phyloP scores from a whole-genome alignment of 2,888 invertebrate genomes.

The Pseudoips prasinana region DNA sequence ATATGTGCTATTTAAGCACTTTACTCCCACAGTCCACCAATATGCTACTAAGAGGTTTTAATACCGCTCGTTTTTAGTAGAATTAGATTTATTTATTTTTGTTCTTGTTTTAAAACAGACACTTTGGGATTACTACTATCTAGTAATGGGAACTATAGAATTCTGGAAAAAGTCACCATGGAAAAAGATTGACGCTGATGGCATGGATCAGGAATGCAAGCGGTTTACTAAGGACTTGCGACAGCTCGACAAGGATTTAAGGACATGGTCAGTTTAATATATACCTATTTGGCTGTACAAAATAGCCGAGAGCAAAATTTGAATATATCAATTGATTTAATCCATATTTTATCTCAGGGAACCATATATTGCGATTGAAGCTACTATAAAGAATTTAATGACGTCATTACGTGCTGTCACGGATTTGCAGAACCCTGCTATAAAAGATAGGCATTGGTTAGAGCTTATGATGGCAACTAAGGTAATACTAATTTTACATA shows the following conservation, averaged over 20 bases:
- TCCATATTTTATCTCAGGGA: slow-evolving; percentile 83
- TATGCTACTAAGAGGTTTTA: too few relatives aligned
- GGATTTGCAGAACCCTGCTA: slow-evolving; percentile 96
- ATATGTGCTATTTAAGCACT: too few relatives aligned
- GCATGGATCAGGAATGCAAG: slow-evolving; percentile 97
- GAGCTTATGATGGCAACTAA: slow-evolving; percentile 96
- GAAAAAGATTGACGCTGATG: slow-evolving; percentile 96
- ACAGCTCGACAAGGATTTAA: slow-evolving; percentile 90
- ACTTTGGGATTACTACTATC: slow-evolving; percentile 94
- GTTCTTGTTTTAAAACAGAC: too few relatives aligned
- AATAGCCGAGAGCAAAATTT: too few relatives aligned
- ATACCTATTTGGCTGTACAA: too few relatives aligned
- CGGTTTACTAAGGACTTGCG: slow-evolving; percentile 93
- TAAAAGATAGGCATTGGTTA: slow-evolving; percentile 96
- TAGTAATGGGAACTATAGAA: slow-evolving; percentile 90
- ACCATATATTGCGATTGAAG: slow-evolving; percentile 90
- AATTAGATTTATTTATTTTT: too few relatives aligned
- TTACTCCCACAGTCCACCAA: too few relatives aligned
- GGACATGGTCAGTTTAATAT: slow-evolving; percentile 82
- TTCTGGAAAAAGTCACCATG: slow-evolving; percentile 97
- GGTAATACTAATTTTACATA: slow-evolving; percentile 74
- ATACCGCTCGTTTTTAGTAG: too few relatives aligned
- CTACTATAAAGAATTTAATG: slow-evolving; percentile 94
- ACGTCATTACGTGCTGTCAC: slow-evolving; percentile 96
- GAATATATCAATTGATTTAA: too few relatives aligned